Conservation (phyloP, 2,797 vertebrate genomes). For the Lagocephalus sceleratus region DNA sequence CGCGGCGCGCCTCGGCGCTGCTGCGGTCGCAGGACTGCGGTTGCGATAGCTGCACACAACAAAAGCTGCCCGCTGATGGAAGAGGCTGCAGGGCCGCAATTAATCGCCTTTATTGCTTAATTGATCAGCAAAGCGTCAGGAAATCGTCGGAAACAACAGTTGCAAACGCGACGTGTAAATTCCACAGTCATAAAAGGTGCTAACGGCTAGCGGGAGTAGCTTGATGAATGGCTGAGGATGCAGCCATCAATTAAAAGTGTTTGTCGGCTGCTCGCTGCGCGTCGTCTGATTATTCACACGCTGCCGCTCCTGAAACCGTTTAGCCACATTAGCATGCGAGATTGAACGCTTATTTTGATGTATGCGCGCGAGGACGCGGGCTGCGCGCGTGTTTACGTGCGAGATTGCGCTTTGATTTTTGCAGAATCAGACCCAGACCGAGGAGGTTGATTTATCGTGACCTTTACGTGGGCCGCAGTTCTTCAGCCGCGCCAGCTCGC, state of each 20-base stretch:
- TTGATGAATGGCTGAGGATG: too few species aligned
- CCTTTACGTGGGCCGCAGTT: constrained; percentile 64
- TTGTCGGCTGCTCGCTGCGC: background rate
- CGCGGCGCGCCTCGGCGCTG: background rate
- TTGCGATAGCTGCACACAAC: background rate
- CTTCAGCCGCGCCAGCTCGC: constrained; percentile 47
- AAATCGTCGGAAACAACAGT: background rate
- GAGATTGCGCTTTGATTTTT: constrained; percentile 52
- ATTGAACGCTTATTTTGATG: constrained; percentile 9
- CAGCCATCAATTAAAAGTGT: too few species aligned
- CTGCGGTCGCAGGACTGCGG: constrained; percentile 6
- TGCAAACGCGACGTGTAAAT: background rate
- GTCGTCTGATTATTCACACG: background rate
- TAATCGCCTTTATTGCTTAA: too few species aligned
- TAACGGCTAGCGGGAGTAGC: too few species aligned
- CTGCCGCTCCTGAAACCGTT: background rate
- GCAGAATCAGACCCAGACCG: constrained; percentile 32
- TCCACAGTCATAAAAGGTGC: too few species aligned
- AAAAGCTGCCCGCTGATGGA: background rate
- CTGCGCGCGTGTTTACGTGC: constrained; percentile 31
- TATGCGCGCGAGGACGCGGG: background rate
- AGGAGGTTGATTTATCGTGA: constrained; percentile 68
- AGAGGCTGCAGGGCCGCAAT: too few species aligned
- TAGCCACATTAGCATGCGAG: background rate
- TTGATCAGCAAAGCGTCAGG: background rate